These are phyloP conservation scores for Typhlomys cinereus DNA, from an alignment of 2,113 vertebrate genomes.

Conservation along the genomic window DNA sequence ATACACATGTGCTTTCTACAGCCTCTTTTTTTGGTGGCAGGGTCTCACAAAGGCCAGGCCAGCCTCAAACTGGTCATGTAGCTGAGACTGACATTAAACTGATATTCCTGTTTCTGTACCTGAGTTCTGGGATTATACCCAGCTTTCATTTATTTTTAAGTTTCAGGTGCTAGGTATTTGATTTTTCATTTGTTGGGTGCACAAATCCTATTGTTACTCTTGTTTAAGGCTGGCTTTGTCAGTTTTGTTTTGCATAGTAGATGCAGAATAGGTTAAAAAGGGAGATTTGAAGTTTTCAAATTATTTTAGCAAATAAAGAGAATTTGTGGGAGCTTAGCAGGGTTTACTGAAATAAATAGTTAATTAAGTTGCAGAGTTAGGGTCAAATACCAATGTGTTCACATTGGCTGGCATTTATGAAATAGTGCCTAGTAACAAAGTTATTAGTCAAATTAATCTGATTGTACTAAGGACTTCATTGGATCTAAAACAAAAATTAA, in stretches of 20 bases:
- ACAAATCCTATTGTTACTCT: background rate
- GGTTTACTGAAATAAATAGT: background rate
- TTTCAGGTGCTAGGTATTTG: background rate
- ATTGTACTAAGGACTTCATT: conserved; percentile 13
- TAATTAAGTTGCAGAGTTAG: conserved; percentile 2
- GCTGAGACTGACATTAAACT: background rate
- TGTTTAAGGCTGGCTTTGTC: background rate
- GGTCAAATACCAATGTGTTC: background rate
- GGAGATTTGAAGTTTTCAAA: background rate
- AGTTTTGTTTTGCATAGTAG: background rate
- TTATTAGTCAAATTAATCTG: background rate
- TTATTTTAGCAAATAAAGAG: background rate
- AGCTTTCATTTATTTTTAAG: background rate
- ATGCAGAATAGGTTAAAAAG: background rate
- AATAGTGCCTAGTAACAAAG: background rate
- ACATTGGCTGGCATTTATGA: background rate
- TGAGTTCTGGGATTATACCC: background rate
- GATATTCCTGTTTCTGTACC: background rate
- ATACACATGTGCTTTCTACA: background rate
- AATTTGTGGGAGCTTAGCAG: background rate
- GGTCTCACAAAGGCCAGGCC: background rate
- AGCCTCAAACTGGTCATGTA: background rate
- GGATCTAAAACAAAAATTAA: background rate
- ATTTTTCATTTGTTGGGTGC: conserved; percentile 29
- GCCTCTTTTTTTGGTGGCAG: too few species aligned